Percentiles rank a stretch among this genome's conserved stretches.
These are phyloP conservation scores for Thaumetopoea pityocampa DNA, from an alignment of 1,140 invertebrate species.

Conservation along the genomic window DNA sequence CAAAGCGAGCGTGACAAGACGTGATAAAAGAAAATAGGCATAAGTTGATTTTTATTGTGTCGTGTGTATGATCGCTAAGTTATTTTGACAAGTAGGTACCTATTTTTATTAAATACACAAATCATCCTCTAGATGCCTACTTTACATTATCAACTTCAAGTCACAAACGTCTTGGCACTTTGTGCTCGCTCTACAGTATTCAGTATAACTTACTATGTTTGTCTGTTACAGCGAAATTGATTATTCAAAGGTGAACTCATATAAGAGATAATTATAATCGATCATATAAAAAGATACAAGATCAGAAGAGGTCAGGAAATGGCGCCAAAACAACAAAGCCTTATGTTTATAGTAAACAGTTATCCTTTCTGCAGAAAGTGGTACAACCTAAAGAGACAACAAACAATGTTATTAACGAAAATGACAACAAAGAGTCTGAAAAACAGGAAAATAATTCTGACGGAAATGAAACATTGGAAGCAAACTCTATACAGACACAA, in stretches of 20 bases:
- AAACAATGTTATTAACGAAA: conserved; percentile 20
- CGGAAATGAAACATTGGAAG: conserved; percentile 19
- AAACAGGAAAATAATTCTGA: conserved; percentile 18
- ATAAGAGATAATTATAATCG: conserved; percentile 25
- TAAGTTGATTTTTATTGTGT: too few species aligned
- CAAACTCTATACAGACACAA: conserved; percentile 19
- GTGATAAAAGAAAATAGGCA: too few species aligned
- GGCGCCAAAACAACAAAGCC: conserved; percentile 21
- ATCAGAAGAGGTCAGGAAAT: conserved; percentile 23
- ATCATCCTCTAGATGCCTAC: too few species aligned
- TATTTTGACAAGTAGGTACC: too few species aligned
- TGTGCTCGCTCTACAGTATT: too few species aligned
- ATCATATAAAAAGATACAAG: conserved; percentile 22
- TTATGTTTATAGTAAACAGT: conserved; percentile 25
- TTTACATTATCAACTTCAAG: too few species aligned
- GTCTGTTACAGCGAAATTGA: conserved; percentile 19
- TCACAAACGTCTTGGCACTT: too few species aligned
- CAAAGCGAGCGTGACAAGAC: too few species aligned
- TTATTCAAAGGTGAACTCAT: conserved; percentile 24
- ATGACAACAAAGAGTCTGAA: conserved; percentile 18
- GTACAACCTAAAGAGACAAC: conserved; percentile 21
- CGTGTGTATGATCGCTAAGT: too few species aligned
- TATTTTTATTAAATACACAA: too few species aligned
- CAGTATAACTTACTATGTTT: conserved; percentile 13
- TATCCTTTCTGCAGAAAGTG: conserved; percentile 23